These are phyloP conservation scores for Athalia rosae DNA, from an alignment of 2,888 invertebrate genomes.

Conservation along the genomic window DNA sequence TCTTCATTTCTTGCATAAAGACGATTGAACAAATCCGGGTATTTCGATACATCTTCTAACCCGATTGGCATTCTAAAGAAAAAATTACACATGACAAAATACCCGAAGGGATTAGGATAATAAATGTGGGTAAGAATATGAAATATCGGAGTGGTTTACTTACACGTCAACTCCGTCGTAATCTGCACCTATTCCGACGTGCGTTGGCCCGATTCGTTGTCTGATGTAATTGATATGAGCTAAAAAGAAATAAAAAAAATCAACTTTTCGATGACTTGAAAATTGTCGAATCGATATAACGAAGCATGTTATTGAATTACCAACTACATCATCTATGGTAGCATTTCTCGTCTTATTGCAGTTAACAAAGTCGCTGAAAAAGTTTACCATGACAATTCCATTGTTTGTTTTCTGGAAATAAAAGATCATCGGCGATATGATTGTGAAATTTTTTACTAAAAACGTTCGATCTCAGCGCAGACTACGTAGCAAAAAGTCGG, in stretches of 20 bases:
- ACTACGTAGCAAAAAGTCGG: background rate
- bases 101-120: background rate
- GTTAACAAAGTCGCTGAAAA: constrained; percentile 80
- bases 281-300: no score
- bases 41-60: constrained; percentile 75
- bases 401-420: constrained; percentile 77
- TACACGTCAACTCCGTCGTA: constrained; percentile 74
- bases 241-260: constrained; percentile 60
- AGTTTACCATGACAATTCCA: constrained; percentile 86
- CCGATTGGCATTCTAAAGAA: constrained; percentile 72
- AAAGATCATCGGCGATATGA: background rate
- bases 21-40: constrained; percentile 74
- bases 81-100: background rate
- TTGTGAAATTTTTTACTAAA: background rate
- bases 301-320: constrained; percentile 71
- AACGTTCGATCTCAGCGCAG: background rate
- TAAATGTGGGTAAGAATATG: background rate
- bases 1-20: constrained; percentile 60
- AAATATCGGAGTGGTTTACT: background rate
- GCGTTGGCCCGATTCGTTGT: constrained; percentile 73
- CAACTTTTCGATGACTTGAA: no score
- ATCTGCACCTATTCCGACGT: constrained; percentile 76
- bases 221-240: constrained; percentile 76
- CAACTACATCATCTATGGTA: constrained; percentile 81
- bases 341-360: constrained; percentile 72